These are phyloP conservation scores for Marronus borbonicus DNA, from an alignment of 2,888 invertebrate genomes.

Conservation along the genomic window DNA sequence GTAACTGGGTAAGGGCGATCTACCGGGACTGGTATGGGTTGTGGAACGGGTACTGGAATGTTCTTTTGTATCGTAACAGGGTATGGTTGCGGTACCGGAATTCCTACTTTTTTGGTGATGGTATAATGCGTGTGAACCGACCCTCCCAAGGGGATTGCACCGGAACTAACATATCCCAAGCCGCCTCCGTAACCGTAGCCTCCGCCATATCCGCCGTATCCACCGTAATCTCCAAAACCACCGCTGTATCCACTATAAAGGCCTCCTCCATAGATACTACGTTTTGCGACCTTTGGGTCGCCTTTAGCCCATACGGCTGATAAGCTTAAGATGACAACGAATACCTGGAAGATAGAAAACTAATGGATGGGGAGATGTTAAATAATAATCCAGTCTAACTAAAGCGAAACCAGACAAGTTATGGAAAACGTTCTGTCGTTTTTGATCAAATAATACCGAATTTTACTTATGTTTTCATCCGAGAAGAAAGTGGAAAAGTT, in stretches of 20 bases:
- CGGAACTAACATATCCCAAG: slow-evolving; percentile 44
- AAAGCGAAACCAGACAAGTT: no score
- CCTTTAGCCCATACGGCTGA: slow-evolving; percentile 67
- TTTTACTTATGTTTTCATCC: no score
- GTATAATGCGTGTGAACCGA: slow-evolving; percentile 71
- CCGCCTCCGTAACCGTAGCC: slow-evolving; percentile 51
- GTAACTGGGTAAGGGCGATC: slow-evolving; percentile 70
- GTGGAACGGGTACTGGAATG: slow-evolving; percentile 71
- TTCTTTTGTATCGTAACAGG: slow-evolving; percentile 79
- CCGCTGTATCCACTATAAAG: slow-evolving; percentile 55
- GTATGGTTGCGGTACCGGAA: slow-evolving; percentile 74
- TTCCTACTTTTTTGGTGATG: slow-evolving; percentile 73
- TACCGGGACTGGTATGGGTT: slow-evolving; percentile 64
- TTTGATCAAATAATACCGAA: no score
- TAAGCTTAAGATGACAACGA: slow-evolving; percentile 69
- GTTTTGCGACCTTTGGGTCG: slow-evolving; percentile 67
- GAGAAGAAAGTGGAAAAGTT: no score
- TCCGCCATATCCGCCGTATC: slow-evolving; percentile 40
- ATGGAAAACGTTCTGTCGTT: no score
- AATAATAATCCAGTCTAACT: no score
- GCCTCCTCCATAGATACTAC: slow-evolving; percentile 70
- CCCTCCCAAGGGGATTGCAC: slow-evolving; percentile 40
- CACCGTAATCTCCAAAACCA: slow-evolving; percentile 57
- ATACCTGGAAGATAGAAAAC: slow-evolving; percentile 64
- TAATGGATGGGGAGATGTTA: no score